A percentile compares a stretch with the other conserved stretches of the same genome.
These are phyloP conservation scores for Gambusia yucatana DNA, from an alignment of 2,797 vertebrate genomes.

Conservation along the genomic window DNA sequence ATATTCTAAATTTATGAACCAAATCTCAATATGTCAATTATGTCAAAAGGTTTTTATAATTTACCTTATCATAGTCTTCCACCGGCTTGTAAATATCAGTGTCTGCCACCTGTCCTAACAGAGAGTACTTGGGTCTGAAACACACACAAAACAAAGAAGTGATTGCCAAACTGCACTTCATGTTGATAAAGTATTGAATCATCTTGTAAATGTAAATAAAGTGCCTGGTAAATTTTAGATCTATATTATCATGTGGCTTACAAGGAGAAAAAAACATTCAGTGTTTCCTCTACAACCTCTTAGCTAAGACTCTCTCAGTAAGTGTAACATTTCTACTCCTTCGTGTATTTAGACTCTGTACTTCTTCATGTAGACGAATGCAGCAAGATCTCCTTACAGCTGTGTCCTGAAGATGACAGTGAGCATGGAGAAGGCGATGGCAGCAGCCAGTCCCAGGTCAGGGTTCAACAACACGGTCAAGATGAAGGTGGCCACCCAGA, in stretches of 20 bases:
- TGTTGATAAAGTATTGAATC: neutral
- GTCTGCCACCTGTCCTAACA: slow-evolving; percentile 86
- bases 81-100: slow-evolving; percentile 91
- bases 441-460: slow-evolving; percentile 89
- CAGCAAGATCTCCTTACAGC: slow-evolving; percentile 80
- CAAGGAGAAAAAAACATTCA: neutral
- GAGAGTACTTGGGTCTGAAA: slow-evolving; percentile 89
- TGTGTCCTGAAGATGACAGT: slow-evolving; percentile 93
- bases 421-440: slow-evolving; percentile 91
- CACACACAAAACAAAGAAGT: slow-evolving; percentile 18
- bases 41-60: neutral
- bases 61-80: slow-evolving; percentile 84
- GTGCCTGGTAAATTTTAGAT: neutral
- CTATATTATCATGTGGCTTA: too few species aligned
- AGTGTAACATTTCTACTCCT: neutral
- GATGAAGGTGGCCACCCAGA: slow-evolving; percentile 92
- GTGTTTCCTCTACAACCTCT: neutral
- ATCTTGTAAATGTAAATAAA: neutral
- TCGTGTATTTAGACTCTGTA: neutral
- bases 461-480: slow-evolving; percentile 88
- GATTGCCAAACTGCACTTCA: neutral
- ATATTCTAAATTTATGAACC: neutral
- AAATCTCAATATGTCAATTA: neutral
- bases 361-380: neutral
- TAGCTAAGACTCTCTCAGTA: neutral